Conservation (phyloP, 2,888 invertebrate genomes). For the Hydrotaea cyrtoneurina region DNA sequence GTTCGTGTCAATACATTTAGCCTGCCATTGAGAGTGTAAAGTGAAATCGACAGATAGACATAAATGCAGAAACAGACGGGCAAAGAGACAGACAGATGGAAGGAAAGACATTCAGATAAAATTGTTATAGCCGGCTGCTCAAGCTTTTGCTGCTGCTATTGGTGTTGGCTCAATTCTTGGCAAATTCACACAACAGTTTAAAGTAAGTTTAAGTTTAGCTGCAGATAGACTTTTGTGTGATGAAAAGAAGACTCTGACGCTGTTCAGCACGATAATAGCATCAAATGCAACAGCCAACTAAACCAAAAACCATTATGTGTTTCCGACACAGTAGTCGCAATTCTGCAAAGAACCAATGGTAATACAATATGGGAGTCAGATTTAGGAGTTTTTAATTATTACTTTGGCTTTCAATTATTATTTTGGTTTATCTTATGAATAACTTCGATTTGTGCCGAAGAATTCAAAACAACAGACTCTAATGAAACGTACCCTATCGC, state of each 20-base stretch:
- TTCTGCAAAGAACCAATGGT: too few species aligned
- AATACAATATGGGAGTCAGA: too few species aligned
- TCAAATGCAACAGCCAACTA: neutral
- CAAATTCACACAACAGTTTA: constrained; percentile 35
- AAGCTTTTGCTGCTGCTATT: constrained; percentile 24
- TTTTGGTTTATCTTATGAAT: too few species aligned
- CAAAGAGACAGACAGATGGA: neutral
- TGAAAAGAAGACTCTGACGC: neutral
- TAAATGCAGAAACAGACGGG: too few species aligned
- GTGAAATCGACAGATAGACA: constrained; percentile 14
- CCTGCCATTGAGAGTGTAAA: constrained; percentile 5
- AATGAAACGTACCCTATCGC: too few species aligned
- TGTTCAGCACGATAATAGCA: neutral
- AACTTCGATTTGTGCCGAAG: too few species aligned
- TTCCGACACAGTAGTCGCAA: neutral
- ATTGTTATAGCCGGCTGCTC: constrained; percentile 29
- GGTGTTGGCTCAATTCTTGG: constrained; percentile 15
- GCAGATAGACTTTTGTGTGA: neutral
- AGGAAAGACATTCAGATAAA: constrained; percentile 12
- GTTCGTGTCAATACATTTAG: constrained; percentile 40
- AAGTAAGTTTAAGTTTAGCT: neutral
- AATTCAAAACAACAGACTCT: too few species aligned
- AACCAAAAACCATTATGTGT: neutral
- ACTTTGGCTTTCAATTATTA: too few species aligned
- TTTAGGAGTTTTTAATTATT: too few species aligned